A percentile compares a stretch with the other conserved stretches of the same genome.
Evolutionary conservation across 2,797 vertebrate genomes (phyloP).

Genomic region (Bradypodion ventrale): DNA sequence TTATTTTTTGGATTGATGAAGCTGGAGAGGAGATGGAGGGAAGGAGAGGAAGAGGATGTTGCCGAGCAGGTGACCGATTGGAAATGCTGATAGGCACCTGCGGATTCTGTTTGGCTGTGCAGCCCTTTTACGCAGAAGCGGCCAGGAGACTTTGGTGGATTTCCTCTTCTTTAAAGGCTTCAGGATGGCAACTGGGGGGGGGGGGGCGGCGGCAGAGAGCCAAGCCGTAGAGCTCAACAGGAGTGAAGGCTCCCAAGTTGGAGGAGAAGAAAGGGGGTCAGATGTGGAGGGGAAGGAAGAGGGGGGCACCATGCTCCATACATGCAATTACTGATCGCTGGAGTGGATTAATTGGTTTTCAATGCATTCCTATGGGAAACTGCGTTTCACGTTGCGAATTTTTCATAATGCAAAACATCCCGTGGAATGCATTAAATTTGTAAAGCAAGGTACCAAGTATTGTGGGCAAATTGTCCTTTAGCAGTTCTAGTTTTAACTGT

Average conservation of each 20-base stretch:
- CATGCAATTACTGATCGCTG: too few species aligned
- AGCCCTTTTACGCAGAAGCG: conserved; percentile 60
- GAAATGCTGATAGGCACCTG: conserved; percentile 75
- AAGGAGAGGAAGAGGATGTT: conserved; percentile 39
- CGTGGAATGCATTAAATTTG: too few species aligned
- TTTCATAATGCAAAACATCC: too few species aligned
- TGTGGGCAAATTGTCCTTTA: too few species aligned
- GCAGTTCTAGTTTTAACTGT: too few species aligned
- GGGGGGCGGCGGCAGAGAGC: conserved; percentile 59
- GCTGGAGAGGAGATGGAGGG: too few species aligned
- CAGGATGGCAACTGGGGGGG: conserved; percentile 76
- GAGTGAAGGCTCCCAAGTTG: conserved; percentile 42
- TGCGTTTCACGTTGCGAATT: too few species aligned
- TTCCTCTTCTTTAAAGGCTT: conserved; percentile 76
- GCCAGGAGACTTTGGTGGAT: conserved; percentile 54
- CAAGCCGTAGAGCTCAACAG: conserved; percentile 66
- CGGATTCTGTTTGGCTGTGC: conserved; percentile 73
- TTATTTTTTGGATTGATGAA: conserved; percentile 50
- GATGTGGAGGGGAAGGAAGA: conserved; percentile 7
- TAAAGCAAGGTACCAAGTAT: too few species aligned
- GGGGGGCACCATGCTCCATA: not conserved
- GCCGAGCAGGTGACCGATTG: conserved; percentile 67
- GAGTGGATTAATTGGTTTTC: too few species aligned
- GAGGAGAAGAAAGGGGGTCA: not conserved
- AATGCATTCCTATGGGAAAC: too few species aligned